These are phyloP conservation scores for Acanthurus tractus DNA, from an alignment of 2,797 vertebrate species.

Conservation along the genomic window DNA sequence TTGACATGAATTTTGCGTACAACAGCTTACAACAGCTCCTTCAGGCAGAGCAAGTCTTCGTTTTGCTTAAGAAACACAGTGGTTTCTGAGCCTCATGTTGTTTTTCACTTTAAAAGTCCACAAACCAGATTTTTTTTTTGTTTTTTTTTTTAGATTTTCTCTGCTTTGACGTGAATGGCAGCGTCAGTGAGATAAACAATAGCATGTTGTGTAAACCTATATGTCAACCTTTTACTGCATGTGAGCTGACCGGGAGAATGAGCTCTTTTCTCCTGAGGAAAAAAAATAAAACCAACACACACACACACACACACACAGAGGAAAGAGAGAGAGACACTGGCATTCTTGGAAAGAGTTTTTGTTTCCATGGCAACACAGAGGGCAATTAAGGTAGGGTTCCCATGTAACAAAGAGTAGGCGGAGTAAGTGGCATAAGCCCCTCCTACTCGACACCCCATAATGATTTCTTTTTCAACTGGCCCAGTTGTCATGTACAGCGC, in stretches of 20 bases:
- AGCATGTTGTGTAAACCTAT: background rate
- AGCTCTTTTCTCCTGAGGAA: background rate
- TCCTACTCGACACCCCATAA: constrained; percentile 68
- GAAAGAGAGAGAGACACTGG: background rate
- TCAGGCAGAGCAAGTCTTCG: no score
- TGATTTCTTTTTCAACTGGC: constrained; percentile 35
- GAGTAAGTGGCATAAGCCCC: constrained; percentile 56
- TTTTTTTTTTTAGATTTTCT: background rate
- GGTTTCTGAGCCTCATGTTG: no score
- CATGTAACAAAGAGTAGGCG: constrained; percentile 59
- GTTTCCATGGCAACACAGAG: constrained; percentile 69
- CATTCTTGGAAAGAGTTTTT: constrained; percentile 60
- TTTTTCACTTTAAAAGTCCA: background rate
- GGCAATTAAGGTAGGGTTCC: constrained; percentile 67
- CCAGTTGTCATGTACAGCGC: constrained; percentile 64
- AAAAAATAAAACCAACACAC: background rate
- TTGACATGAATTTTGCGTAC: no score
- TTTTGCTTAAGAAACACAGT: no score
- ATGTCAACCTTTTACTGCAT: constrained; percentile 1
- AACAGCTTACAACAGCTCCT: no score
- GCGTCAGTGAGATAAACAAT: background rate
- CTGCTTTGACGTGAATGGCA: background rate
- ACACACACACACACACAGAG: constrained; percentile 23
- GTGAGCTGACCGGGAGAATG: background rate
- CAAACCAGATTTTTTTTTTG: no score